Evolutionary conservation across 2,888 invertebrate genomes (phyloP).

Genomic region (Dichetophora obliterata): DNA sequence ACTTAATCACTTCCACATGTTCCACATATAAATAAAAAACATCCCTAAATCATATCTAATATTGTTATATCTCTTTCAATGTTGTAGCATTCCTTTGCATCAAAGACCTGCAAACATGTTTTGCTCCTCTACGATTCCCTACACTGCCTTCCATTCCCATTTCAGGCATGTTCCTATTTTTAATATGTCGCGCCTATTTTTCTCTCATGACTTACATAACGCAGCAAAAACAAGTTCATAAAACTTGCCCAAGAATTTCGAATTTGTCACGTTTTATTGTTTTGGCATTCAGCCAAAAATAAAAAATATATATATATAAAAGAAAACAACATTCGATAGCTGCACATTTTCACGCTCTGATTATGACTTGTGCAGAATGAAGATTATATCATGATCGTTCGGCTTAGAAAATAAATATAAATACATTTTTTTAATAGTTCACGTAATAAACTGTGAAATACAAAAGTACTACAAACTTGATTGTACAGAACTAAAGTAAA

Average conservation of each 20-base stretch:
- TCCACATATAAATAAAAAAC: too few species aligned
- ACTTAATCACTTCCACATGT: too few species aligned
- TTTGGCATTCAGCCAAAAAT: slow-evolving; percentile 37
- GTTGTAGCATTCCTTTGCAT: too few species aligned
- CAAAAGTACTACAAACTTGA: too few species aligned
- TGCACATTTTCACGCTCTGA: slow-evolving; percentile 35
- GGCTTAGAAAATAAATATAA: too few species aligned
- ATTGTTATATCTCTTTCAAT: too few species aligned
- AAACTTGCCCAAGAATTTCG: not conserved
- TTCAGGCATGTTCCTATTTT: not conserved
- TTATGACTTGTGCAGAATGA: slow-evolving; percentile 28
- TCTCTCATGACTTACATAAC: not conserved
- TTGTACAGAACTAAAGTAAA: too few species aligned
- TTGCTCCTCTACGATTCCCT: not conserved
- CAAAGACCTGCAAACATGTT: not conserved
- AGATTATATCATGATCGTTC: not conserved
- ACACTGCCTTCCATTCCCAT: not conserved
- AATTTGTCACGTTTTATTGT: slow-evolving; percentile 24
- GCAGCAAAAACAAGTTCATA: not conserved
- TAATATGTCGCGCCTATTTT: not conserved
- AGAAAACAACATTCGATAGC: not conserved
- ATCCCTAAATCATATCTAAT: too few species aligned
- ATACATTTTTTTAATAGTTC: too few species aligned
- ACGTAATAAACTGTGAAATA: too few species aligned
- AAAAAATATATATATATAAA: too few species aligned